A percentile compares a stretch with the other conserved stretches of the same genome.
Evolutionary conservation across 2,113 vertebrate species (phyloP).

Genomic region (Phaethornis superciliosus): DNA sequence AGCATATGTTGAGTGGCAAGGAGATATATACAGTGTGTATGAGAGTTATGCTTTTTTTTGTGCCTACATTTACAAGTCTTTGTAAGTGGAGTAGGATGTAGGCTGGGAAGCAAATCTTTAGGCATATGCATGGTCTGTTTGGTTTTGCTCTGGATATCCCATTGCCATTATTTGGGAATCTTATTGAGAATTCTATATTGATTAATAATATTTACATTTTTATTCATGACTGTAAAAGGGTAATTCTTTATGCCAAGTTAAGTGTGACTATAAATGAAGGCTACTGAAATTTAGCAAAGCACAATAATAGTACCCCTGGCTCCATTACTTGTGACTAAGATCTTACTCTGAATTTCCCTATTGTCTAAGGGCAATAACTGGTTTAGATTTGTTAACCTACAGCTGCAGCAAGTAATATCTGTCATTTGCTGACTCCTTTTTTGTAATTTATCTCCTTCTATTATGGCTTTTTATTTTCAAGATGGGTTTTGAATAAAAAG

Average conservation of each 20-base stretch:
- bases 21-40: not conserved
- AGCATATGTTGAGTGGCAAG: conserved; percentile 2
- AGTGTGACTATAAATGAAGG: not conserved
- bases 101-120: not conserved
- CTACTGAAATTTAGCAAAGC: not conserved
- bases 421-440: not conserved
- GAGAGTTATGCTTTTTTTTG: not conserved
- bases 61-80: not conserved
- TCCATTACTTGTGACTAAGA: not conserved
- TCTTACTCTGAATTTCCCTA: not conserved
- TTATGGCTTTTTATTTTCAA: not conserved
- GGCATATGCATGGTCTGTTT: not conserved
- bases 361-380: not conserved
- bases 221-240: not conserved
- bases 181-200: not conserved
- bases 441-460: not conserved
- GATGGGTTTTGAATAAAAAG: not conserved
- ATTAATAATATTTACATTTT: not conserved
- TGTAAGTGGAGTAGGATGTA: not conserved
- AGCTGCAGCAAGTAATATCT: not conserved
- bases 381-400: not conserved
- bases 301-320: not conserved
- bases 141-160: not conserved
- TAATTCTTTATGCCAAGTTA: not conserved
- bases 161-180: not conserved